Conservation (phyloP, 2,888 invertebrate species). For the Anaspis maculata region DNA sequence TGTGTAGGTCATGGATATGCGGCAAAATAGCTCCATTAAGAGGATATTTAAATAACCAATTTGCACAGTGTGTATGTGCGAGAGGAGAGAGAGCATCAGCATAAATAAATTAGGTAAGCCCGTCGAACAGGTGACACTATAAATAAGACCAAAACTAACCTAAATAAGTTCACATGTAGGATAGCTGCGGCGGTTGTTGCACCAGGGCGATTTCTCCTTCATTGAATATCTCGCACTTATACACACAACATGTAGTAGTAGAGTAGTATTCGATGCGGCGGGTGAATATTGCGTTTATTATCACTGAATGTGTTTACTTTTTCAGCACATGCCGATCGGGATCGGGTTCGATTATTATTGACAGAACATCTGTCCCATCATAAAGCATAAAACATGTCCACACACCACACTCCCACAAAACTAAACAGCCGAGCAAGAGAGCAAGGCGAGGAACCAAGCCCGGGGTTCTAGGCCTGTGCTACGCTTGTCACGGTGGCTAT, state of each 20-base stretch:
- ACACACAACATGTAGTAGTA: too few species aligned
- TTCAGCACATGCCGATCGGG: conserved; percentile 12
- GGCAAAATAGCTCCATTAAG: conserved; percentile 9
- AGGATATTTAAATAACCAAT: conserved; percentile 9
- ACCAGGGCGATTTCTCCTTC: too few species aligned
- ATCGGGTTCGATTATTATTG: conserved; percentile 6
- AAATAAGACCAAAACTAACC: conserved; percentile 22
- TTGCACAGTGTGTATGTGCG: too few species aligned
- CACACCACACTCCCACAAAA: conserved; percentile 11
- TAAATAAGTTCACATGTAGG: conserved; percentile 23
- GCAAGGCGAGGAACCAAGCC: conserved; percentile 17
- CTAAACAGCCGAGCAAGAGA: conserved; percentile 7
- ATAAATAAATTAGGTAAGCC: conserved; percentile 9
- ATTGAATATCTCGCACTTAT: too few species aligned
- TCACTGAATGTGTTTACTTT: conserved; percentile 4
- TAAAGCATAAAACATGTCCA: conserved; percentile 4
- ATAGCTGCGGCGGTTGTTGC: too few species aligned
- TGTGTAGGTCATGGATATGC: conserved; percentile 15
- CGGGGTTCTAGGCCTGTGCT: conserved; percentile 27
- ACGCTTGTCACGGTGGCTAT: conserved; percentile 19
- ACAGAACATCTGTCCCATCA: conserved; percentile 8
- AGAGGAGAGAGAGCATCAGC: not conserved
- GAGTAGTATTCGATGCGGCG: too few species aligned
- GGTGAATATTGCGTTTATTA: not conserved
- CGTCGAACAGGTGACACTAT: conserved; percentile 19